A percentile compares a stretch with the other conserved stretches of the same genome.
These are phyloP conservation scores for Anoplius nigerrimus DNA, from an alignment of 2,888 invertebrate species.

Conservation along the genomic window DNA sequence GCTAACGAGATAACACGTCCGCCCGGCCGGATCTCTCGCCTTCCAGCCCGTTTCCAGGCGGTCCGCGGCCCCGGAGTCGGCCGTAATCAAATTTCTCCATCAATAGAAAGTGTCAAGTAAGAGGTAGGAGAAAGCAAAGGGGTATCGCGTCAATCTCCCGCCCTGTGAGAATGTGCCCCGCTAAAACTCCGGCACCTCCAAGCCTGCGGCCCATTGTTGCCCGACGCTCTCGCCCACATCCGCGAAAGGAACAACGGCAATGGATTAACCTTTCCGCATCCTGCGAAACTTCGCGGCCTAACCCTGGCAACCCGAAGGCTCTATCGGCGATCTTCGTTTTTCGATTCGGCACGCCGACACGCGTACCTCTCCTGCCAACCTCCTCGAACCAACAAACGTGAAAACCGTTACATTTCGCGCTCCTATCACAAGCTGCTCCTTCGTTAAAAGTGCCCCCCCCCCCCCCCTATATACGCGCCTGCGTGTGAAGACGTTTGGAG, in stretches of 20 bases:
- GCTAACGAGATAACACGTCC: constrained; percentile 19
- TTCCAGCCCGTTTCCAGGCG: neutral
- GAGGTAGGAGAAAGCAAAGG: constrained; percentile 23
- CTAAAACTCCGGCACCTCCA: constrained; percentile 5
- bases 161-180: no score
- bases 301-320: no score
- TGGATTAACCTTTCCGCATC: constrained; percentile 13
- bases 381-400: no score
- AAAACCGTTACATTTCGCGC: no score
- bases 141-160: constrained; percentile 6
- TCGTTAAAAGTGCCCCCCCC: no score
- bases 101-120: constrained; percentile 38
- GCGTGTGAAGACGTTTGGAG: no score
- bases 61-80: neutral
- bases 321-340: no score
- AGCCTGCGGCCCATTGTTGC: constrained; percentile 13
- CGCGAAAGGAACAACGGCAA: neutral
- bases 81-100: constrained; percentile 34
- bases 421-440: no score
- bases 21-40: neutral
- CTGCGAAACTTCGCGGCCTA: neutral
- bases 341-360: no score
- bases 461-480: no score
- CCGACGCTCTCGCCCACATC: neutral
- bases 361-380: no score